Evolutionary conservation across 2,797 vertebrate species (phyloP).

Genomic region (Glossophaga mutica): DNA sequence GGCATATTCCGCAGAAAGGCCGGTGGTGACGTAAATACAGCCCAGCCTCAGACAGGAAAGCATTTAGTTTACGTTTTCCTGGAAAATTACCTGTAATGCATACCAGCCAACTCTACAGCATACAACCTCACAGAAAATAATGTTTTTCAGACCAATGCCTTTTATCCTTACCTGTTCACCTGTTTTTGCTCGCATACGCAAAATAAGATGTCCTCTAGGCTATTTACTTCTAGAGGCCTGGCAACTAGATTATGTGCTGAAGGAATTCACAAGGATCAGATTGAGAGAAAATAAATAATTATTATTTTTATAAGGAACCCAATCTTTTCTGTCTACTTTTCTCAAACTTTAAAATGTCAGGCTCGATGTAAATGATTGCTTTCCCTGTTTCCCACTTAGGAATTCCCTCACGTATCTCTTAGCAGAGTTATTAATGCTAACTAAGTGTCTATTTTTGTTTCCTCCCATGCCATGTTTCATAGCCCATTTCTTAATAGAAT

Average conservation of each 20-base stretch:
- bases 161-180: not conserved
- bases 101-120: not conserved
- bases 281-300: not conserved
- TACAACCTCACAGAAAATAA: not conserved
- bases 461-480: not conserved
- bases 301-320: not conserved
- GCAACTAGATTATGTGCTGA: not conserved
- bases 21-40: not conserved
- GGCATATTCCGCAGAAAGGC: not conserved
- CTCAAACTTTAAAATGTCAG: not conserved
- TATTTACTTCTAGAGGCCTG: not conserved
- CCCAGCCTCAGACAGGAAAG: not conserved
- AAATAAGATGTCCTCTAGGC: not conserved
- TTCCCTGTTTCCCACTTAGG: not conserved
- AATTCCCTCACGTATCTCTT: not conserved
- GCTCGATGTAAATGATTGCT: not conserved
- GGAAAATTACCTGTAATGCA: not conserved
- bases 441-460: not conserved
- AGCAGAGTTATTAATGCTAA: not conserved
- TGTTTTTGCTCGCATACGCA: not conserved
- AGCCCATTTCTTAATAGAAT: not conserved
- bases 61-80: not conserved
- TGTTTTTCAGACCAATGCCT: not conserved
- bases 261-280: not conserved
- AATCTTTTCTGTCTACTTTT: not conserved